These are phyloP conservation scores for Nothobranchius kuhntae DNA, from an alignment of 2,113 vertebrate genomes.

Conservation along the genomic window DNA sequence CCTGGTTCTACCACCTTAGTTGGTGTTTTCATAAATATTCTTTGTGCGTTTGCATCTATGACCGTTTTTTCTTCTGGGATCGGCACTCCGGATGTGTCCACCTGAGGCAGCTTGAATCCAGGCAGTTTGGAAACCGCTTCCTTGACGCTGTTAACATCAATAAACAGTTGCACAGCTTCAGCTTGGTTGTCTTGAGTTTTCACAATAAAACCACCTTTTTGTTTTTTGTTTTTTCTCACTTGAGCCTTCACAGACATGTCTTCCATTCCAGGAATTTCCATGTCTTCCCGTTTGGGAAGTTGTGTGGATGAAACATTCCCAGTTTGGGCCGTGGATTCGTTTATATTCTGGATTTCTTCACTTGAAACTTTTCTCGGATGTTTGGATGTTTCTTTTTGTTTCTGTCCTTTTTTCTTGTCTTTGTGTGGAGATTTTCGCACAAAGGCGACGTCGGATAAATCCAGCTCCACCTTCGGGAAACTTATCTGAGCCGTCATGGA, in stretches of 20 bases:
- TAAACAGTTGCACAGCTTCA: conserved; percentile 63
- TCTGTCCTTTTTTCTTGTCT: conserved; percentile 56
- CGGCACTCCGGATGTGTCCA: conserved; percentile 70
- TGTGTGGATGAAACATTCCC: conserved; percentile 38
- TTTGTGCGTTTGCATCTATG: conserved; percentile 76
- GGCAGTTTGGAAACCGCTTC: conserved; percentile 78
- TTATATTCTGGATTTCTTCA: conserved; percentile 37
- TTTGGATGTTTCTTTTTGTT: conserved; percentile 61
- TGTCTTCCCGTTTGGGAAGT: conserved; percentile 80
- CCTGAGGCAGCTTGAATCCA: conserved; percentile 76
- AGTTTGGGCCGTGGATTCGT: conserved; percentile 20
- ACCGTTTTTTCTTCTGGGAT: conserved; percentile 77
- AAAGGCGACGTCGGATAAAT: conserved; percentile 42
- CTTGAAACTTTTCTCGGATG: conserved; percentile 56
- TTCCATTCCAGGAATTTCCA: conserved; percentile 82
- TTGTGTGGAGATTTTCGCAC: conserved; percentile 53
- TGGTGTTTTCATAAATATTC: conserved; percentile 72
- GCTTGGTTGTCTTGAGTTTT: conserved; percentile 38
- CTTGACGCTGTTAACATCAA: conserved; percentile 78
- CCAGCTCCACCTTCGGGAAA: conserved; percentile 60
- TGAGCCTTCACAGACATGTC: conserved; percentile 43
- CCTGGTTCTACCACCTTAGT: conserved; percentile 58
- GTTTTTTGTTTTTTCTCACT: conserved; percentile 52
- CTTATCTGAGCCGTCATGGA: conserved; percentile 27
- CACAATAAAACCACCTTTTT: conserved; percentile 38